phyloP scores from a whole-genome alignment of 2,113 vertebrate species.

The Accipiter virgatus region DNA sequence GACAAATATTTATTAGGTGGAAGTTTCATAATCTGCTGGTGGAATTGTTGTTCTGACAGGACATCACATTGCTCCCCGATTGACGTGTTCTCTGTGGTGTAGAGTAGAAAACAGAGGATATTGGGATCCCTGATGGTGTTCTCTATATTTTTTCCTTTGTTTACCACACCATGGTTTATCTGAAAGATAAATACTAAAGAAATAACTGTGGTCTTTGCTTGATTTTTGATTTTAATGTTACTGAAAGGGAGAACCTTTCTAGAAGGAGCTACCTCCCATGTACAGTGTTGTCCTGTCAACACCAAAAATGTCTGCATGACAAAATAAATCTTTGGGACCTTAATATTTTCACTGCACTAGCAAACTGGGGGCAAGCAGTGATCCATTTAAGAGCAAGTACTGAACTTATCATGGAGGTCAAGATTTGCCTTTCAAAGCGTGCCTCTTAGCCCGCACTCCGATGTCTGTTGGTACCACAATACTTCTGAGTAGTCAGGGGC shows the following conservation, averaged over 20 bases:
- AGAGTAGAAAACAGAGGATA: neutral
- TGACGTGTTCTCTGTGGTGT: neutral
- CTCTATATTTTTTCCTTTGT: neutral
- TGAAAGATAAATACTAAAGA: neutral
- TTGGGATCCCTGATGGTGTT: neutral
- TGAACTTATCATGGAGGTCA: neutral
- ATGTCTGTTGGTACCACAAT: neutral
- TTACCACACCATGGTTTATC: neutral
- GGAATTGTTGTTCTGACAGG: neutral
- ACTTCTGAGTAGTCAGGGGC: neutral
- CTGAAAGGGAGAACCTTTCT: neutral
- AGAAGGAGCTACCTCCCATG: neutral
- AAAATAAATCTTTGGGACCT: neutral
- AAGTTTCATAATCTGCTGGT: neutral
- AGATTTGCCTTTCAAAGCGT: neutral
- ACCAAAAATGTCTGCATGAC: neutral
- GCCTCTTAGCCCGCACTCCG: neutral
- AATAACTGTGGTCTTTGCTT: neutral
- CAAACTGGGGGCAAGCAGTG: neutral
- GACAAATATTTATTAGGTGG: neutral
- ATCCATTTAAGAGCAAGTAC: neutral
- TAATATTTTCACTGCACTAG: neutral
- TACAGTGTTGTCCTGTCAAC: neutral
- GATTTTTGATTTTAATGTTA: neutral
- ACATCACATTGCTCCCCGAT: neutral